Evolutionary conservation across 2,888 invertebrate species (phyloP), one percentile per base, ranked within the genome.

Genomic region (Altica lythri): DNA sequence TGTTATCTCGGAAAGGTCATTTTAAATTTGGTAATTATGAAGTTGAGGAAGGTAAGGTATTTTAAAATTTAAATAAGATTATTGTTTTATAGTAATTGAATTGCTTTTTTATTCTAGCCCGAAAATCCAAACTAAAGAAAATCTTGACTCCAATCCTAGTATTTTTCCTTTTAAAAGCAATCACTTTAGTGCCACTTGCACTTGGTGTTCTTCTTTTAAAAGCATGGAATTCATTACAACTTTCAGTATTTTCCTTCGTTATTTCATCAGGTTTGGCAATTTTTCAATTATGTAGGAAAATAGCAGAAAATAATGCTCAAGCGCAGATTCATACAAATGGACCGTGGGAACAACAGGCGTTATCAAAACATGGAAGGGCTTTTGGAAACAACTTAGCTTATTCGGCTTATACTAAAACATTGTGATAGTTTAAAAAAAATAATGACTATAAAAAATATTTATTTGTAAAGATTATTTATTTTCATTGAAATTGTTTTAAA

Each of bases 251-350:
- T 85, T 90, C 90, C 34, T 92, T 92, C 80, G 83, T 92, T 68
- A 86, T 92, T 17, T 89, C 91, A 67, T 86, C 90, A 64, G 90
- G 88, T 60, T 80, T 92, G 76, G 91, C 92, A 62, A 87, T 92
- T 76, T 92, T 92, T 85, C 91, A 92, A 76, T 81, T 92, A 62
- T 92, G 91, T 83, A 91, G 90, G 78, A 92, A 92, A 82, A 87
- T 91, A 71, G 90, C 91, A 48, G 83, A 88, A 56, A 90, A 91
- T 77, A 83, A 86, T 76, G 81, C 85, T 55, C 88, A 85, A 72
- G 86, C 90, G 68, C 59, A 62, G 14, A 51, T 67, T 19, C 79
- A 88, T 29, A 85, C 89, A 16, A 45, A 51, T 34, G 87, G 86
- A 10, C 88, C 88, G 2, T 90, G 89, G 89, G 90, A 90, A 68